Evolutionary conservation across 30 jellyfish, hydroid and myxozoan genomes (phyloP), one percentile per base, ranked within the genome.

Genomic region (Nemopilema nomurai): DNA sequence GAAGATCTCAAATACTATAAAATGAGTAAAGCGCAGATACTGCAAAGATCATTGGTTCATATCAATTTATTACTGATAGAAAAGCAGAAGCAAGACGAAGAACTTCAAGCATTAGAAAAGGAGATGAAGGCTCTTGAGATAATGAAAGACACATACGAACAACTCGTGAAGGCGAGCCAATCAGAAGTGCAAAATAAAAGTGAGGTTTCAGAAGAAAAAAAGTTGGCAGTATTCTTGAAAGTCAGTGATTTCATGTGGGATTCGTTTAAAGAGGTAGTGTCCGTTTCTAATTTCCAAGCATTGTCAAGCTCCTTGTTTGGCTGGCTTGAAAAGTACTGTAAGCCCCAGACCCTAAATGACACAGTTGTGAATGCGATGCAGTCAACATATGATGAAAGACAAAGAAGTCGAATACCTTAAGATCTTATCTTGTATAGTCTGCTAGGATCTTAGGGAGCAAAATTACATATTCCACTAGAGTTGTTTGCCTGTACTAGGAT

Each of bases 21-120:
- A 67, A 77, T 92, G 64, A 86, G 97, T 70, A 86, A 91, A 62
- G 97, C 97, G 0, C 96, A 85, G 66, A 74, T 91, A 33, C 71
- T 91, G 73, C 95, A 92, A 49, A 86, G 82, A 87, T 74, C 88
- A 3, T 26, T 74, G 33, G 83, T 73, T 6, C 62, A 85, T 67
- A 85, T 76, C 28, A 70, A 85, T 51, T 27, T 1, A 20, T 31
- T 85, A 0, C 22, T 74, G 50, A 41, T 30, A 30, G 77, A 85
- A 51, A 76, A 76, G 22, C 88, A 85, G 52, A 63, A 64, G 29
- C 94, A 83, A 71, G 92, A 83, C 28, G 92, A 83, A 25, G 92
- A 83, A 41, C 77, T 83, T n/a, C 86, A 62, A 27, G 86, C 92
- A 28, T 69, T 83, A 1, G 92, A 83, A 22, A 83, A 83, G 63